phyloP scores from a whole-genome alignment of 2,888 invertebrate genomes.

The Drosophila emarginata region DNA sequence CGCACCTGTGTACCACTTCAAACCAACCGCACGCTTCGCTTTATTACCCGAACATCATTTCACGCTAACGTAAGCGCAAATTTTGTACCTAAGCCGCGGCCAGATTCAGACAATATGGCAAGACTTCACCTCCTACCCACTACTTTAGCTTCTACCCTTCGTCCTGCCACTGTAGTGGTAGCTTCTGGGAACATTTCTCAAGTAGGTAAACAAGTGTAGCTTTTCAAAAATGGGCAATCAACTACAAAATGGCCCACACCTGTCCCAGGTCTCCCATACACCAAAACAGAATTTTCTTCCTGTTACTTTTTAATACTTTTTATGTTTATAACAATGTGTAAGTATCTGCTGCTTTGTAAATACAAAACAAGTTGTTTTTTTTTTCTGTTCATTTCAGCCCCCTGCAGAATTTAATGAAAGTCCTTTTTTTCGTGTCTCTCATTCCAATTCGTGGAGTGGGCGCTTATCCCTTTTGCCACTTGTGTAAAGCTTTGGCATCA shows the following conservation, averaged over 20 bases:
- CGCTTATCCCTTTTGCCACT: constrained; percentile 52
- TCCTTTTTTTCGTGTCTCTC: constrained; percentile 19
- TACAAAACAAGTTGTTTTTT: constrained; percentile 62
- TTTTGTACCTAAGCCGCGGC: constrained; percentile 65
- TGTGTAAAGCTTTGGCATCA: constrained; percentile 35
- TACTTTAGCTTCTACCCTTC: background rate
- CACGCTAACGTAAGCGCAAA: constrained; percentile 75
- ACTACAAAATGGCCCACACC: constrained; percentile 69
- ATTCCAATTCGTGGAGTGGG: constrained; percentile 11
- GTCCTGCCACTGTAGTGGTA: background rate
- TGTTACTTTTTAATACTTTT: constrained; percentile 72
- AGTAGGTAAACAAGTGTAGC: constrained; percentile 71
- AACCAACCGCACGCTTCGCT: constrained; percentile 37
- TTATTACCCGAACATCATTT: constrained; percentile 73
- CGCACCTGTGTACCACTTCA: constrained; percentile 26
- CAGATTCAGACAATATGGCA: constrained; percentile 49
- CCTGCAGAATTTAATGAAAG: constrained; percentile 61
- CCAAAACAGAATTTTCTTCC: constrained; percentile 29
- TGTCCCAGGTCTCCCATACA: constrained; percentile 28
- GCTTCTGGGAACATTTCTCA: constrained; percentile 29
- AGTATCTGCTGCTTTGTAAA: constrained; percentile 59
- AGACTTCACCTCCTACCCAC: constrained; percentile 12
- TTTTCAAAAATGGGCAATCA: constrained; percentile 73
- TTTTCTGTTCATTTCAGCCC: constrained; percentile 36
- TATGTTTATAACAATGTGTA: constrained; percentile 74